Conservation (phyloP, 2,113 vertebrate genomes). For the Callithrix jacchus region DNA sequence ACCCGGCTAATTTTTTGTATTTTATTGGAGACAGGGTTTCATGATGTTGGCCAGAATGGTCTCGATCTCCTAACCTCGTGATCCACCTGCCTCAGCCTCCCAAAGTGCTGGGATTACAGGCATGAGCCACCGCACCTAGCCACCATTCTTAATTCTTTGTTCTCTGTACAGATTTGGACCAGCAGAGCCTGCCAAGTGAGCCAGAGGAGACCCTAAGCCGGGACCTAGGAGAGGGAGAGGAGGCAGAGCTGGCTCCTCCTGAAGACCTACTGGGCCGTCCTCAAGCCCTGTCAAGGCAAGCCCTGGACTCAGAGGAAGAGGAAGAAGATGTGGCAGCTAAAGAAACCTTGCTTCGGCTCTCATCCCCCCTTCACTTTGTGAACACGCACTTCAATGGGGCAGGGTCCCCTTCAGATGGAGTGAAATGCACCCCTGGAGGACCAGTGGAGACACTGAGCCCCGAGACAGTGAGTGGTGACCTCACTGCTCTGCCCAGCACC, state of each 20-base stretch:
- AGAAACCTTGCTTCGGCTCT: slow-evolving; percentile 89
- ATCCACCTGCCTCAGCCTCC: too few species aligned
- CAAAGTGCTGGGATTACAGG: too few species aligned
- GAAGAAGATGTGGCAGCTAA: slow-evolving; percentile 71
- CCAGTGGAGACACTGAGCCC: slow-evolving; percentile 89
- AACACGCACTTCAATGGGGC: slow-evolving; percentile 98
- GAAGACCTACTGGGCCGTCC: slow-evolving; percentile 81
- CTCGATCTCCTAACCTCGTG: too few species aligned
- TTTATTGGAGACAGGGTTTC: too few species aligned
- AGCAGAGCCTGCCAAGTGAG: slow-evolving; percentile 93
- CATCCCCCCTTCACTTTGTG: slow-evolving; percentile 97
- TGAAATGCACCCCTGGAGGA: slow-evolving; percentile 73
- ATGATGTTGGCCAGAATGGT: too few species aligned
- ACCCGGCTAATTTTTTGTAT: too few species aligned
- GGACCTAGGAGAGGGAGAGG: slow-evolving; percentile 88
- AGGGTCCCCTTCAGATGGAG: slow-evolving; percentile 69
- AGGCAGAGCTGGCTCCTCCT: slow-evolving; percentile 59
- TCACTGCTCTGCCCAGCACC: slow-evolving; percentile 91
- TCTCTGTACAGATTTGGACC: slow-evolving; percentile 92
- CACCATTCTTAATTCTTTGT: not conserved
- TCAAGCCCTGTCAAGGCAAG: slow-evolving; percentile 75
- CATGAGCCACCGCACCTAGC: not conserved
- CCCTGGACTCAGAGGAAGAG: slow-evolving; percentile 82
- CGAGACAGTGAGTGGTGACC: slow-evolving; percentile 91
- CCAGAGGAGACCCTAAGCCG: slow-evolving; percentile 92